Conservation (phyloP, 2,888 invertebrate genomes). For the Willowsia nigromaculata region DNA sequence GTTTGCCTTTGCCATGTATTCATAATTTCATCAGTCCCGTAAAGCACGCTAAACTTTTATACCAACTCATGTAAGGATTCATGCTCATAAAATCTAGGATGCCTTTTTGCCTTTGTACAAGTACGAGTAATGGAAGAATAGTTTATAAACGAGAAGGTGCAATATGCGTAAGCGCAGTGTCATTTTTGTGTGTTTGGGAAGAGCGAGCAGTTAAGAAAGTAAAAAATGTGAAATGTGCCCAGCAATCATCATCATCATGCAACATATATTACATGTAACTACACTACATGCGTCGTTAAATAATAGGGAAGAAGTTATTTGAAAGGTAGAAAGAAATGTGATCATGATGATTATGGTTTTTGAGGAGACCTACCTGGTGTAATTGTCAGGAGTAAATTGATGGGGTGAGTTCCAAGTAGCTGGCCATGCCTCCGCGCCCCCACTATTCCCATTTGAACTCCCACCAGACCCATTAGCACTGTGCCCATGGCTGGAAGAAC, state of each 20-base stretch:
- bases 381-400: conserved; percentile 78
- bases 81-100: background rate
- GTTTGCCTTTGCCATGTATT: background rate
- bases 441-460: conserved; percentile 65
- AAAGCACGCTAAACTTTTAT: conserved; percentile 9
- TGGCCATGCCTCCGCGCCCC: conserved; percentile 74
- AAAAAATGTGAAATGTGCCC: background rate
- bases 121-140: conserved; percentile 12
- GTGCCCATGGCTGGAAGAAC: conserved; percentile 61
- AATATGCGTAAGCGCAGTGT: background rate
- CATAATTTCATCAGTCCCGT: background rate
- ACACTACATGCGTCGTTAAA: conserved; percentile 7
- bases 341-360: conserved; percentile 72
- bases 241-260: background rate
- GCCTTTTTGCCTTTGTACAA: background rate
- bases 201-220: conserved; percentile 7
- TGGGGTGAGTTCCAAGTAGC: conserved; percentile 77
- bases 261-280: no score
- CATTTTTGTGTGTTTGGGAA: background rate
- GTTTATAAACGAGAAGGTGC: background rate
- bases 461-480: conserved; percentile 62
- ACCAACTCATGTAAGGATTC: background rate
- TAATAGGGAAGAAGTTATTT: conserved; percentile 40
- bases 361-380: conserved; percentile 77
- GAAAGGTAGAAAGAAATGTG: conserved; percentile 50